Evolutionary conservation across 2,797 vertebrate species (phyloP).

Genomic region (Phyllotis vaccarum): DNA sequence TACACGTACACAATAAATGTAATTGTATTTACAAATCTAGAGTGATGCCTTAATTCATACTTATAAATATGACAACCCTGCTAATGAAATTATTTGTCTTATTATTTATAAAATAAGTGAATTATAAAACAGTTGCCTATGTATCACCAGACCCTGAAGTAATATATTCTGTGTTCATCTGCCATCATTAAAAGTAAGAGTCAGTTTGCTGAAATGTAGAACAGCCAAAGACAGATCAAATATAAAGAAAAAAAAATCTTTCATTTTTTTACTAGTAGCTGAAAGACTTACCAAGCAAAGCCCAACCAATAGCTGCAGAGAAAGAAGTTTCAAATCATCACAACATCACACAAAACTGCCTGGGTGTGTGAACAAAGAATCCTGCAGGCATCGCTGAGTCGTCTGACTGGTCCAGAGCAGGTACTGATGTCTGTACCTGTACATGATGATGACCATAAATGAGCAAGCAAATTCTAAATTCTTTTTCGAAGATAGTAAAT

Average conservation of each 20-base stretch:
- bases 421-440: not conserved
- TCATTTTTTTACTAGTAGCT: slow-evolving; percentile 10
- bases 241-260: slow-evolving; percentile 6
- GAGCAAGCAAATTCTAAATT: not conserved
- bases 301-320: not conserved
- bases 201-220: not conserved
- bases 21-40: not conserved
- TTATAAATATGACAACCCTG: slow-evolving; percentile 24
- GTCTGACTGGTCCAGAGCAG: not conserved
- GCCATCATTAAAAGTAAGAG: not conserved
- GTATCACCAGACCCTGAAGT: not conserved
- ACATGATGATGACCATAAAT: not conserved
- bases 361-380: not conserved
- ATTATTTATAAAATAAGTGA: not conserved
- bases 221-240: slow-evolving; percentile 21
- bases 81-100: not conserved
- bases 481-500: not conserved
- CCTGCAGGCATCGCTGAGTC: not conserved
- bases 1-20: not conserved
- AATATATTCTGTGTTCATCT: not conserved
- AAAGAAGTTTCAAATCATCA: slow-evolving; percentile 19
- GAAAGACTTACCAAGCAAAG: not conserved
- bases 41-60: not conserved
- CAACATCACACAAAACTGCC: slow-evolving; percentile 7
- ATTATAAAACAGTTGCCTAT: not conserved